Base-by-base conservation (phyloP, 2,797 vertebrate species). In the Poeciliopsis turneri region DNA sequence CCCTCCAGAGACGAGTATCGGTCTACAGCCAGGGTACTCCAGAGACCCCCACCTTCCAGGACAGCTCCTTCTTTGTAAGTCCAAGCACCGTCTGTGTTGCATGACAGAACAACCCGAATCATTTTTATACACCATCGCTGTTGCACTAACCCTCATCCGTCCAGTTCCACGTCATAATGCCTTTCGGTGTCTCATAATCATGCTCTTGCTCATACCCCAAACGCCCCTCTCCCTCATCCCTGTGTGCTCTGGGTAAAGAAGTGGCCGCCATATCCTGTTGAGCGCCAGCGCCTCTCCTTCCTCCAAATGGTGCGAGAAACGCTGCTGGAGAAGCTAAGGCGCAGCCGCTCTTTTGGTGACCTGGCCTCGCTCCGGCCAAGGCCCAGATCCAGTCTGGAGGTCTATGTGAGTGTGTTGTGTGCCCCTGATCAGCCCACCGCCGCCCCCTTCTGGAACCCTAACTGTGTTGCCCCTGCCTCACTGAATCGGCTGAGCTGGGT, bases 21-120 rank as follows among this genome's bases (percentile, higher is more conserved):
- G 92, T 99, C 88, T 99, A 99, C 92, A 99, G 98, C 94, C 98
- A 99, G 95, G 97, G 97, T 82, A 98, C 98, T 5, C 98, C 98
- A 0, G 98, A 99, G 90, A 99, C 98, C 0, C 98, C 98, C 85
- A 97, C 96, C 85, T 98, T 98, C 94, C 98, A 97, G 93, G 97
- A 99, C 79, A 95, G 96, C 80, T 94, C 97, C n/a, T 99, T 99
- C 94, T 99, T 99, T 83, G 98, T 99, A 95, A 98, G 98, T 97
- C 85, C 61, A 59, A 41, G n/a, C 72, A 59, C 23, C 23, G 23
- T 6, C n/a, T 74, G 46, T 49, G 3, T 46, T 80, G 78, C 78
- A 55, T 51, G 39, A 30, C 41, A 28, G 43, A 69, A 69, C 39
- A 69, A 69, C 15, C 20, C 25, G 2, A 43, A 43, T 43, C 1